phyloP scores from a whole-genome alignment of 2,888 invertebrate genomes.

The Cryptocephalus primarius region DNA sequence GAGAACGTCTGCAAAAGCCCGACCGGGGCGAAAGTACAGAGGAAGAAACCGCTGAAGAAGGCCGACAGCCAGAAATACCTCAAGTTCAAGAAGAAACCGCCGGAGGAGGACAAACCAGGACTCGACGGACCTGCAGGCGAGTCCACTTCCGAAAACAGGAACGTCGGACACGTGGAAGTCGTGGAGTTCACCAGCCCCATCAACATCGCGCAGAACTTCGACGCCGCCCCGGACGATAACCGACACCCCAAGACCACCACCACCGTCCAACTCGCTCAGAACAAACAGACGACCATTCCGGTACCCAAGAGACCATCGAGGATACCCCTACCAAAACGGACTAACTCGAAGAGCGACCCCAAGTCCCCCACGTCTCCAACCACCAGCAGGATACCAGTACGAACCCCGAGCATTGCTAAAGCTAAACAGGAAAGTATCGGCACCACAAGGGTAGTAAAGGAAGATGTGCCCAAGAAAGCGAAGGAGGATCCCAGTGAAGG shows the following conservation, averaged over 20 bases:
- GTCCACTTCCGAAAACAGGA: neutral
- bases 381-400: slow-evolving; percentile 28
- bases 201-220: neutral
- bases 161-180: neutral
- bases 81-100: slow-evolving; percentile 13
- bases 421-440: too few relatives aligned
- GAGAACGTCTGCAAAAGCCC: neutral
- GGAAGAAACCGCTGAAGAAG: slow-evolving; percentile 15
- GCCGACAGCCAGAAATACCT: slow-evolving; percentile 15
- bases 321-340: slow-evolving; percentile 32
- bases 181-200: neutral
- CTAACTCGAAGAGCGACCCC: slow-evolving; percentile 22
- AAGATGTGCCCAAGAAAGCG: neutral
- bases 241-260: slow-evolving; percentile 21
- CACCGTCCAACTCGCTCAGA: slow-evolving; percentile 28
- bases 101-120: slow-evolving; percentile 1
- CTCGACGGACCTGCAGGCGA: slow-evolving; percentile 1
- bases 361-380: slow-evolving; percentile 18
- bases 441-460: neutral
- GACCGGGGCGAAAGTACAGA: slow-evolving; percentile 9
- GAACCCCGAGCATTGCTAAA: slow-evolving; percentile 6
- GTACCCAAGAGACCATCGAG: slow-evolving; percentile 26
- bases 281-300: slow-evolving; percentile 22
- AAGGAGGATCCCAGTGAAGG: neutral
- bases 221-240: slow-evolving; percentile 1